phyloP scores from a whole-genome alignment of 2,113 vertebrate genomes.

The Dromiciops gliroides region DNA sequence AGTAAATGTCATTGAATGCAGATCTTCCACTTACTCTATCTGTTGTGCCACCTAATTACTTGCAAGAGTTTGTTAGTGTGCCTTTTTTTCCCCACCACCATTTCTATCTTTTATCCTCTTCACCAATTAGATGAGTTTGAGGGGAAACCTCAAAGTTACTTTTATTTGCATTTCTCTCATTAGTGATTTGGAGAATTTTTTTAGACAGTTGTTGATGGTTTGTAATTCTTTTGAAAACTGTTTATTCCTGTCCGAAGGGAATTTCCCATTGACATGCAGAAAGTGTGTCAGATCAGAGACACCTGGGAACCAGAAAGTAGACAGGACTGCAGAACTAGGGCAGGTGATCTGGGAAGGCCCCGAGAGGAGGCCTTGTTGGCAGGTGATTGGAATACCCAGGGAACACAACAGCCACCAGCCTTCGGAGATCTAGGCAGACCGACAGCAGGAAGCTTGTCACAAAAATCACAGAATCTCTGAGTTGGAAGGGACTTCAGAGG shows the following conservation, averaged over 20 bases:
- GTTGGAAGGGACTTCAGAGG: background rate
- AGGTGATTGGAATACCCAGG: background rate
- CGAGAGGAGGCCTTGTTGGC: background rate
- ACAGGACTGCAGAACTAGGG: background rate
- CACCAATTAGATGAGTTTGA: background rate
- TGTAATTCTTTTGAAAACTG: slow-evolving; percentile 4
- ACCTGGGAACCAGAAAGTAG: background rate
- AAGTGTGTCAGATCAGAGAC: background rate
- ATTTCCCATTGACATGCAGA: background rate
- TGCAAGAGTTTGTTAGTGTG: background rate
- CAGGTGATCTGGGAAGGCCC: background rate
- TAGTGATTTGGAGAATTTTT: background rate
- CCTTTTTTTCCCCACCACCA: background rate
- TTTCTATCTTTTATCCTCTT: background rate
- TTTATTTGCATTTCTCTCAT: background rate
- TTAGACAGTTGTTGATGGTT: background rate
- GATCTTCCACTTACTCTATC: background rate
- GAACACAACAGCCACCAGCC: background rate
- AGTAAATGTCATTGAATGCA: background rate
- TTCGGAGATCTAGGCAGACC: background rate
- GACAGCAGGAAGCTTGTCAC: background rate
- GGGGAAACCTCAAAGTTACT: background rate
- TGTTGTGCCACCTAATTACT: background rate
- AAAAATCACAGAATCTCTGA: background rate
- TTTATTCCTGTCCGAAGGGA: background rate